Evolutionary conservation across 2,113 vertebrate genomes (phyloP).

Genomic region (Phodopus roborovskii): DNA sequence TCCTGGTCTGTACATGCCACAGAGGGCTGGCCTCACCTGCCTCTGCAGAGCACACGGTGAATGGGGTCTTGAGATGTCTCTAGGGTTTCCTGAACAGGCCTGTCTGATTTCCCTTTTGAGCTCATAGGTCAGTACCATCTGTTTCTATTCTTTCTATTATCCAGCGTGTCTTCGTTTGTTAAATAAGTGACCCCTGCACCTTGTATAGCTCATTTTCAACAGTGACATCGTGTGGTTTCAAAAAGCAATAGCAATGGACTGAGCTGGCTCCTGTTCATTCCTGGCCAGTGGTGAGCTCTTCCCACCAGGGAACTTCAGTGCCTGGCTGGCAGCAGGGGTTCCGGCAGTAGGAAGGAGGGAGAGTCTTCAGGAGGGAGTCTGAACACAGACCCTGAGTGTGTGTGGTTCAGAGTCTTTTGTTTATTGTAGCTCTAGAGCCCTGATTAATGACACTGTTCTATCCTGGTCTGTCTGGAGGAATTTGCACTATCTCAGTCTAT

Average conservation of each 20-base stretch:
- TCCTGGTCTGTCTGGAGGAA: neutral
- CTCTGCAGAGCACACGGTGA: neutral
- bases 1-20: neutral
- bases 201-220: neutral
- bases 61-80: too few relatives aligned
- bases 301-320: neutral
- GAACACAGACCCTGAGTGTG: neutral
- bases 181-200: neutral
- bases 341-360: neutral
- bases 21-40: neutral
- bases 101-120: neutral
- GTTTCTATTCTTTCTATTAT: constrained; percentile 14
- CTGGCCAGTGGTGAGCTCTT: neutral
- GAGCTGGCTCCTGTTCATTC: neutral
- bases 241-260: constrained; percentile 17
- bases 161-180: neutral
- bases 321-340: neutral
- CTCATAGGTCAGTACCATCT: neutral
- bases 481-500: neutral
- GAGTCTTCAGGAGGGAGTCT: neutral
- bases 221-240: constrained; percentile 61
- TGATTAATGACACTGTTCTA: neutral
- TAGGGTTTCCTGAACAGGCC: neutral
- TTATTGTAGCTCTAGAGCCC: neutral
- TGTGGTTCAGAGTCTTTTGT: neutral